Base-by-base conservation (phyloP, 2,113 vertebrate genomes). In the Pelobates fuscus region DNA sequence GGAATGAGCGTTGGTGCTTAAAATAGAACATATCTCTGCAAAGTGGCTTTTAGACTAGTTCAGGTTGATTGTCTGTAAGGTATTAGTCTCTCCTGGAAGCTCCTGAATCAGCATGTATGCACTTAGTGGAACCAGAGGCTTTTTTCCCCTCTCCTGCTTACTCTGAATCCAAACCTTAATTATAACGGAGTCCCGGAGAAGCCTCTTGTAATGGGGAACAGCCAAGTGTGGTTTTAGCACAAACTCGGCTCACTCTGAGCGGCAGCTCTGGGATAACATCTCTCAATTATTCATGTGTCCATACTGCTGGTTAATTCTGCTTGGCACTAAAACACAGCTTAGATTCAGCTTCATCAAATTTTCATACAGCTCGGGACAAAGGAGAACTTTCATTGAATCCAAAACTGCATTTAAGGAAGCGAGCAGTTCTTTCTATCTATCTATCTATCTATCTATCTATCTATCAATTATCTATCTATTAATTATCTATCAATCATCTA, bases 251-350 rank as follows among this genome's bases (percentile, higher is more conserved):
- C 25, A 20, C 44, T 64, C 71, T 15, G 24, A 43, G 49, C 71
- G 29, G 21, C 23, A 10, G 71, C 71, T 64, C 25, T n/a, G 49
- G 71, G 61, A 64, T 23, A 37, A 18, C 7, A 5, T 37, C 1
- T 15, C 64, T 94, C 83, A 93, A 94, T 95, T 91, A 95, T 96
- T 94, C 84, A 95, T 92, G 87, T 81, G 83, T 81, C 94, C 92
- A 81, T 89, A 86, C 88, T 84, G 88, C 86, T 88, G 91, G 89
- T 85, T 95, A 96, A 96, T 94, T 89, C 91, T 93, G 91, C 91
- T 90, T 93, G 93, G 94, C 94, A 95, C 92, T 95, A 94, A 95
- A 95, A 94, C 91, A 91, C 93, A 90, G 92, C 90, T 90, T 94
- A 91, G 93, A 94, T 95, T 94, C 95, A 92, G 86, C 88, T 82